Base-by-base conservation (phyloP, 2,797 vertebrate genomes). In the Fistularia commersonii region DNA sequence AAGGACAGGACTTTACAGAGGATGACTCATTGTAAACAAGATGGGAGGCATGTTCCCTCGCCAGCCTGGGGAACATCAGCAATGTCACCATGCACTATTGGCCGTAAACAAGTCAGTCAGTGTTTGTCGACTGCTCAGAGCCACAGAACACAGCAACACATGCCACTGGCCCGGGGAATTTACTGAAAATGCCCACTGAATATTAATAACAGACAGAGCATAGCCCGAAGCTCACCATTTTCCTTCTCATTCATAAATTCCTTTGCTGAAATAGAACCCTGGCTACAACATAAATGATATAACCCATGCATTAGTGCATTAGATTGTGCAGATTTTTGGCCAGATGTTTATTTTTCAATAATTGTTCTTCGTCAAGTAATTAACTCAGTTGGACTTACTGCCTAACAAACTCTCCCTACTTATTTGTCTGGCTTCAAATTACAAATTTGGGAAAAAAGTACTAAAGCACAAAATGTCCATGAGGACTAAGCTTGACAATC, bases 11-110 rank as follows among this genome's bases (percentile, higher is more conserved):
- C 76, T 81, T 79, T 56, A 77, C 65, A 72, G 82, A 78, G 79
- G 76, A 82, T 87, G 83, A 87, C 61, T 87, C 83, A 87, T 44
- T 73, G 78, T 77, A 82, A 83, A 85, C 79, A 83, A 82, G 71
- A 81, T 61, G 64, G 68, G 77, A 80, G 67, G 80, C 74, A 76
- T 74, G 76, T 77, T 70, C 72, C 60, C 64, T 58, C 34, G 8
- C 76, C 72, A 76, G 79, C 67, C 75, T 77, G 77, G 49, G 54
- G 61, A 77, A 69, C 75, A 83, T 83, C 84, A 74, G 72, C 66
- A 72, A 15, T 80, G 72, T 76, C 82, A 77, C 75, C 79, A 68
- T 59, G 73, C 74, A 14, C 66, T 63, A 73, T 62, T 80, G 81
- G 78, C 39, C 56, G 63, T 74, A 62, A 81, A 84, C 77, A 69